Evolutionary conservation across 1,140 invertebrate genomes (phyloP).

Genomic region (Cydia pomonella): DNA sequence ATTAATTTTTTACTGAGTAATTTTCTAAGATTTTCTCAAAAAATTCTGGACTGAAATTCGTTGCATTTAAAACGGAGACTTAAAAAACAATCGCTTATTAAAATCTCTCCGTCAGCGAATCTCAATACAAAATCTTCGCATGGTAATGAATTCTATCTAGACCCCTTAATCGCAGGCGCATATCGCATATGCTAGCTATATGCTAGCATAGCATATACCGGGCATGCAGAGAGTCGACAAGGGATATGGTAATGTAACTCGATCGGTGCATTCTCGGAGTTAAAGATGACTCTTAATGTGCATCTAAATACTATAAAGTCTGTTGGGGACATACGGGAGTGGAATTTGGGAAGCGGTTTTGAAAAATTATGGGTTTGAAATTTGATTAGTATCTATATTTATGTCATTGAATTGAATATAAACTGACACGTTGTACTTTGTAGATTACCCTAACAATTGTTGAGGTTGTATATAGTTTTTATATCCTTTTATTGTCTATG

Average conservation of each 20-base stretch:
- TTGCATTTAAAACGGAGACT: constrained; percentile 9
- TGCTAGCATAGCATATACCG: constrained; percentile 48
- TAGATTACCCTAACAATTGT: no score
- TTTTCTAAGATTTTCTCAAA: neutral
- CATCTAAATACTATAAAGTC: constrained; percentile 72
- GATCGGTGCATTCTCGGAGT: constrained; percentile 63
- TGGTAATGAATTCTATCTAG: constrained; percentile 66
- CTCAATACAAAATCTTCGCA: constrained; percentile 41
- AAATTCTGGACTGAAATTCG: neutral
- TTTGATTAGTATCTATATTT: no score
- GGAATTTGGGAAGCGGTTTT: neutral
- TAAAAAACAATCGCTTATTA: constrained; percentile 32
- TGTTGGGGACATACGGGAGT: constrained; percentile 43
- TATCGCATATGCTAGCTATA: constrained; percentile 46
- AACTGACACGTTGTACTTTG: no score
- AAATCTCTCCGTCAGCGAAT: constrained; percentile 30
- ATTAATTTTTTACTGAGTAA: constrained; percentile 3
- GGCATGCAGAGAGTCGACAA: constrained; percentile 57
- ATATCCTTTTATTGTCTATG: no score
- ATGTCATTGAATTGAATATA: no score
- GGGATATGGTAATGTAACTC: constrained; percentile 70
- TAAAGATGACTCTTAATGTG: constrained; percentile 73
- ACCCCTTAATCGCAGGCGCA: constrained; percentile 56
- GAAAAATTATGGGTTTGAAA: neutral
- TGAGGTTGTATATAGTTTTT: no score